phyloP scores from a whole-genome alignment of 2,888 invertebrate species.

The Tetragonisca angustula region DNA sequence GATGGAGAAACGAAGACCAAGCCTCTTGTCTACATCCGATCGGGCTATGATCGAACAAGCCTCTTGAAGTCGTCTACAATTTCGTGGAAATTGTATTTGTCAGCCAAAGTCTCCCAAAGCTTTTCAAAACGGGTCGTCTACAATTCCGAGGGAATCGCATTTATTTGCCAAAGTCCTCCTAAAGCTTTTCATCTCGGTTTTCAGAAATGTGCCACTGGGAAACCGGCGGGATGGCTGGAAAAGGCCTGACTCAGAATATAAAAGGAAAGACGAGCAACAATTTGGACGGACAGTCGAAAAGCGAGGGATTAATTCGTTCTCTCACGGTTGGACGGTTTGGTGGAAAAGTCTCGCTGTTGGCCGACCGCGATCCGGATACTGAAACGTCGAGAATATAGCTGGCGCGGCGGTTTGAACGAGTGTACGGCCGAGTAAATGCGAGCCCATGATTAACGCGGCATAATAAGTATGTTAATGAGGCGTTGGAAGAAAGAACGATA shows the following conservation, averaged over 20 bases:
- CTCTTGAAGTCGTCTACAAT: not conserved
- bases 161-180: no score
- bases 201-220: no score
- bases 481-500: constrained; percentile 29
- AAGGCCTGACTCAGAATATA: no score
- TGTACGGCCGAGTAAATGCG: constrained; percentile 32
- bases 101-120: no score
- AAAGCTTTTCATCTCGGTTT: no score
- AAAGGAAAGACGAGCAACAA: no score
- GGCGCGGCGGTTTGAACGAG: constrained; percentile 10
- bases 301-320: not conserved
- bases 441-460: constrained; percentile 56
- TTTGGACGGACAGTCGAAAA: no score
- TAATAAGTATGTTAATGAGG: constrained; percentile 61
- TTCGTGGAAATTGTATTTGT: no score
- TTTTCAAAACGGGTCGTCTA: no score
- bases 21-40: not conserved
- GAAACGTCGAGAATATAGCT: constrained; percentile 27
- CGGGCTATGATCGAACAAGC: not conserved
- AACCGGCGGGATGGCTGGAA: no score
- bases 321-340: not conserved
- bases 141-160: no score
- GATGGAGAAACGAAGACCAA: not conserved
- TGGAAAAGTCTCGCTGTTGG: not conserved
- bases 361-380: not conserved